phyloP scores from a whole-genome alignment of 2,113 vertebrate species.

The Salminus brasiliensis region DNA sequence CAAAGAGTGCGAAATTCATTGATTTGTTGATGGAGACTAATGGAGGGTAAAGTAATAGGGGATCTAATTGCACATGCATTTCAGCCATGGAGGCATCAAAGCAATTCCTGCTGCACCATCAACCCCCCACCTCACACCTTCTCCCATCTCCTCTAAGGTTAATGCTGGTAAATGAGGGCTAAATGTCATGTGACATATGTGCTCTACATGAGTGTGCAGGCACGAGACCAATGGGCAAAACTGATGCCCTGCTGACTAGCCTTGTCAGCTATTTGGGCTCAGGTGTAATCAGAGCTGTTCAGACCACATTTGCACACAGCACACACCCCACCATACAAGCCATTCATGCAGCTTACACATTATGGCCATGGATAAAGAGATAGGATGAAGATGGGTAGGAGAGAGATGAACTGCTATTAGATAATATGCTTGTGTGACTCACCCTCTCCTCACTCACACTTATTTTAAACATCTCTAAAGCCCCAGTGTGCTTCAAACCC shows the following conservation, averaged over 20 bases:
- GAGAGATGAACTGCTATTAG: conserved; percentile 59
- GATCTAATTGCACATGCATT: neutral
- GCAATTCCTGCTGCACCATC: neutral
- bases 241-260: neutral
- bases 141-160: neutral
- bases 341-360: neutral
- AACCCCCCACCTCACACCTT: no score
- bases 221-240: neutral
- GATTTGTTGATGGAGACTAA: neutral
- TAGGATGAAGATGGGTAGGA: conserved; percentile 35
- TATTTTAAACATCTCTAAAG: conserved; percentile 39
- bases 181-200: conserved; percentile 22
- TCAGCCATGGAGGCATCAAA: neutral
- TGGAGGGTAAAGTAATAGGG: neutral
- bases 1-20: neutral
- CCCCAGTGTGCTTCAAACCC: conserved; percentile 28
- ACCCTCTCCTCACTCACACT: conserved; percentile 47
- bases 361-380: conserved; percentile 40
- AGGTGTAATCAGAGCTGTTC: conserved; percentile 24
- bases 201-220: neutral
- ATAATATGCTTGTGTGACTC: conserved; percentile 54
- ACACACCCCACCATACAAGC: neutral
- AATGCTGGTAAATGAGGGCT: conserved; percentile 36
- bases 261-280: conserved; percentile 32
- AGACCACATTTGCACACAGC: conserved; percentile 18